phyloP scores from a whole-genome alignment of 2,113 vertebrate genomes.

The Neolamprologus sp. region DNA sequence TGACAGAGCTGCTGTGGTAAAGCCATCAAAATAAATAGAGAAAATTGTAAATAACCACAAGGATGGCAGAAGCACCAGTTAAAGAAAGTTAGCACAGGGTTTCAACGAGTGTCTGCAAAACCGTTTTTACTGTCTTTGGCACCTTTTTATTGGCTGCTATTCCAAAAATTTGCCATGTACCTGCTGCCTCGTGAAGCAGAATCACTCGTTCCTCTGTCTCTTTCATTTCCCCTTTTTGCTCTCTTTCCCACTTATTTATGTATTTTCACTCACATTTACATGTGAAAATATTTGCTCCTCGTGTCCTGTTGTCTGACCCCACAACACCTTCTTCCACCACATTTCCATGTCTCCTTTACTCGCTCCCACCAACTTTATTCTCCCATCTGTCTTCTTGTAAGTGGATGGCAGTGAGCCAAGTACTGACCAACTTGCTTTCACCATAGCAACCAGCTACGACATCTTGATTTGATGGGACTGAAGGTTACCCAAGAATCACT shows the following conservation, averaged over 20 bases:
- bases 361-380: not conserved
- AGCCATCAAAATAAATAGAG: not conserved
- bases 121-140: constrained; percentile 48
- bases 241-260: not conserved
- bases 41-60: not conserved
- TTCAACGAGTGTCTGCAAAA: not conserved
- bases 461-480: constrained; percentile 59
- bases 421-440: not conserved
- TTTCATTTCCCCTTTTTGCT: not conserved
- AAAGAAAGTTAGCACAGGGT: not conserved
- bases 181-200: constrained; percentile 12
- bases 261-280: not conserved
- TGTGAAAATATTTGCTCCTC: not conserved
- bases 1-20: not conserved
- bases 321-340: not conserved
- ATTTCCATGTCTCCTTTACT: not conserved
- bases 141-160: constrained; percentile 43
- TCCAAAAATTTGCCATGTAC: constrained; percentile 55
- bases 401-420: constrained; percentile 24
- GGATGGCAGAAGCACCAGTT: rapidly evolving
- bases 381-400: constrained; percentile 34
- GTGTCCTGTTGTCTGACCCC: not conserved
- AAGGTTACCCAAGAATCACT: constrained; percentile 3
- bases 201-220: not conserved
- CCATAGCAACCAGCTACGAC: constrained; percentile 32